phyloP scores from a whole-genome alignment of 2,888 invertebrate species.

The Bombylius discolor region DNA sequence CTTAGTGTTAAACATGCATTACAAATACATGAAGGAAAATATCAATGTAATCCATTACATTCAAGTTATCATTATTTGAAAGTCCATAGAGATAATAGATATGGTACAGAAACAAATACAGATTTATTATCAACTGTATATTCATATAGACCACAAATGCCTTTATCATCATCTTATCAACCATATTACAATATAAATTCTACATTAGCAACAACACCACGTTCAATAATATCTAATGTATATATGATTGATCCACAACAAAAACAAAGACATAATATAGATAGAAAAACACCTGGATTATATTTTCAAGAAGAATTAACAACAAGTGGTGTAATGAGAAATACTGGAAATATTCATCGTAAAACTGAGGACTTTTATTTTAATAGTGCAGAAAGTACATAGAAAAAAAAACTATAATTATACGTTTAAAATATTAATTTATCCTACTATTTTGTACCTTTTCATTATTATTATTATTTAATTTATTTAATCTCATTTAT shows the following conservation, averaged over 20 bases:
- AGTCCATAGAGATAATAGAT: constrained; percentile 16
- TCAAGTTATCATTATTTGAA: constrained; percentile 27
- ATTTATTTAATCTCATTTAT: no score
- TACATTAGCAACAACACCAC: not conserved
- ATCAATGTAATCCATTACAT: constrained; percentile 31
- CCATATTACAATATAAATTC: not conserved
- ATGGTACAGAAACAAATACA: not conserved
- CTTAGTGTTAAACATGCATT: constrained; percentile 32
- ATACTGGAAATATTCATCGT: not conserved
- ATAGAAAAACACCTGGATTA: not conserved
- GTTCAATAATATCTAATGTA: not conserved
- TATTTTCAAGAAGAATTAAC: not conserved
- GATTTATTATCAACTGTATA: not conserved
- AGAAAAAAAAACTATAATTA: not conserved
- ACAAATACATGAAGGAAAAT: constrained; percentile 32
- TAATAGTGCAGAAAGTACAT: not conserved
- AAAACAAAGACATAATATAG: not conserved
- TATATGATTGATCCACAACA: not conserved
- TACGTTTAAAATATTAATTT: no score
- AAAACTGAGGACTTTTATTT: not conserved
- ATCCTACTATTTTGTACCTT: no score
- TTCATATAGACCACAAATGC: not conserved
- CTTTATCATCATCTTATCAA: not conserved
- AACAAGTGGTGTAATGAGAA: not conserved
- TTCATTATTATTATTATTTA: no score